These are phyloP conservation scores for Triplophysa bombifrons DNA, from an alignment of 2,797 vertebrate genomes.

Conservation along the genomic window DNA sequence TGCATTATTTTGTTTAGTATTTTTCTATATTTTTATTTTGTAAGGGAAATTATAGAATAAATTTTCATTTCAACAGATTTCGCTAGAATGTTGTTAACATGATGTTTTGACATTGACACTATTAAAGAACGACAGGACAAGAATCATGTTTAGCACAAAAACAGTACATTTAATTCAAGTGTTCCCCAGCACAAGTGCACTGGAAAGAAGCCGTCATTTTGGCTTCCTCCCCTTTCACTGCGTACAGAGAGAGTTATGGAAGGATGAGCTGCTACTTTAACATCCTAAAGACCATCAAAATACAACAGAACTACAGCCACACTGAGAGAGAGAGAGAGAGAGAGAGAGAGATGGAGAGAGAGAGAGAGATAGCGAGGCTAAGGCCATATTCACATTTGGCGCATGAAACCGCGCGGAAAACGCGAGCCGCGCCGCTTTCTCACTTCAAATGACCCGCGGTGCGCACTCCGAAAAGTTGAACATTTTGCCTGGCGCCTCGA, in stretches of 20 bases:
- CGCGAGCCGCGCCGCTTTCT: too few relatives aligned
- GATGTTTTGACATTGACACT: background rate
- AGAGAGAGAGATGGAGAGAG: constrained; percentile 31
- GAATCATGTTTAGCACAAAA: constrained; percentile 80
- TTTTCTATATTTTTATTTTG: too few relatives aligned
- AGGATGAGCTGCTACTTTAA: constrained; percentile 66
- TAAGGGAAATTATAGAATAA: too few relatives aligned
- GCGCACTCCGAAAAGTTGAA: too few relatives aligned
- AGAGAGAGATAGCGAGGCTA: constrained; percentile 14
- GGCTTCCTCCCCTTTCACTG: constrained; percentile 74
- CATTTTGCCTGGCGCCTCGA: too few relatives aligned
- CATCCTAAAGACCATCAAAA: constrained; percentile 83
- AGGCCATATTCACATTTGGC: too few relatives aligned
- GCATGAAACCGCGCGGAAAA: too few relatives aligned
- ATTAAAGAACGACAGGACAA: constrained; percentile 33
- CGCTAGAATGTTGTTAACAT: too few relatives aligned
- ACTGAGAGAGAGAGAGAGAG: constrained; percentile 33
- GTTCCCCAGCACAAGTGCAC: constrained; percentile 88
- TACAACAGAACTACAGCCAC: constrained; percentile 70
- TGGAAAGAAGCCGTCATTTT: constrained; percentile 77
- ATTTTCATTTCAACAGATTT: too few relatives aligned
- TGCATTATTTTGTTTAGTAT: too few relatives aligned
- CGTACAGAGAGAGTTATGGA: constrained; percentile 75
- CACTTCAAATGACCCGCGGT: too few relatives aligned
- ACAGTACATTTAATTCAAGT: constrained; percentile 88